These are phyloP conservation scores for Tetheella fluctuosa DNA, from an alignment of 2,888 invertebrate genomes.

Conservation along the genomic window DNA sequence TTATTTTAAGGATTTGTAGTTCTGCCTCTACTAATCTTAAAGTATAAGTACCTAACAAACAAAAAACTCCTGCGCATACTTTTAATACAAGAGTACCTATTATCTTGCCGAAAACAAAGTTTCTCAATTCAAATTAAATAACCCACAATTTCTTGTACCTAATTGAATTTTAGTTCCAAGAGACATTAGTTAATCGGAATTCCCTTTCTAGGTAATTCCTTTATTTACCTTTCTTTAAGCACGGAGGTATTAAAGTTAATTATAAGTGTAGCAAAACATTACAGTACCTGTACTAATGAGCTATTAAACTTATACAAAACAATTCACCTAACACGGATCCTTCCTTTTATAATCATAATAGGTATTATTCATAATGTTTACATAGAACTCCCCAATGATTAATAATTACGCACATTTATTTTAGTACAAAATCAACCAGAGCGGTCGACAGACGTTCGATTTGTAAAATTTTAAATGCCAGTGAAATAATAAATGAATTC, in stretches of 20 bases:
- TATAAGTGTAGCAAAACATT: neutral
- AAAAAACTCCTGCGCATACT: too few species aligned
- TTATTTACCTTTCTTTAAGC: too few species aligned
- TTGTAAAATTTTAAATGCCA: neutral
- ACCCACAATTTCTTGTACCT: too few species aligned
- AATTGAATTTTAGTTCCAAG: neutral
- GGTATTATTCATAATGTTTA: slow-evolving; percentile 10
- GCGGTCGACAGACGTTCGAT: neutral
- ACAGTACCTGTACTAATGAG: neutral
- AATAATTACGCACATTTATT: slow-evolving; percentile 12
- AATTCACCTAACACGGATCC: neutral
- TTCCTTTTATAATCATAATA: slow-evolving; percentile 2
- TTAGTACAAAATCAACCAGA: neutral
- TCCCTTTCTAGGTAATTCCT: neutral
- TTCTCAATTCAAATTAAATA: too few species aligned
- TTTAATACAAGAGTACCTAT: too few species aligned
- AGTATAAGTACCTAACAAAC: too few species aligned
- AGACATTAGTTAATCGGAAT: neutral
- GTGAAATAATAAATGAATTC: neutral
- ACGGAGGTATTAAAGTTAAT: too few species aligned
- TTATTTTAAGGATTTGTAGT: too few species aligned
- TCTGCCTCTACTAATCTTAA: too few species aligned
- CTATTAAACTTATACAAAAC: neutral
- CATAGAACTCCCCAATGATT: slow-evolving; percentile 11
- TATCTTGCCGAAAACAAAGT: too few species aligned